Evolutionary conservation across 2,113 vertebrate species (phyloP).

Genomic region (Marmota flaviventris): DNA sequence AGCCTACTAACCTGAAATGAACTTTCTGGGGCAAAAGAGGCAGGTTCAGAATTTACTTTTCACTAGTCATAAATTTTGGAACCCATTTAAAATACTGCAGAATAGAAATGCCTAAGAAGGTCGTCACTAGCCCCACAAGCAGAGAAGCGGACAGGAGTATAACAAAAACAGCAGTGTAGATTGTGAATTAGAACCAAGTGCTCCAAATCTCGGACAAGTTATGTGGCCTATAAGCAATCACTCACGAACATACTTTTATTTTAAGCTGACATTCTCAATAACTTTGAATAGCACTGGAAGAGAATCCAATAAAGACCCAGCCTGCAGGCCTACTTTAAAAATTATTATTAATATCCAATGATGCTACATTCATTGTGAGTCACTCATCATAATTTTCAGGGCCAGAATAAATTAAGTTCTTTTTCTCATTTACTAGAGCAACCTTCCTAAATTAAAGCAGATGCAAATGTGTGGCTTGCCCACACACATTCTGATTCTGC

Average conservation of each 20-base stretch:
- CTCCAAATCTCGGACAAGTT: constrained; percentile 51
- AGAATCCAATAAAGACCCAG: constrained; percentile 67
- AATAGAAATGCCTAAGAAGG: constrained; percentile 22
- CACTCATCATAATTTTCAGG: constrained; percentile 74
- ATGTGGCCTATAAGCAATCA: constrained; percentile 41
- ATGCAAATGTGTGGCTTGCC: constrained; percentile 66
- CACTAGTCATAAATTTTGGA: constrained; percentile 46
- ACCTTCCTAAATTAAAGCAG: constrained; percentile 58
- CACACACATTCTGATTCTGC: constrained; percentile 51
- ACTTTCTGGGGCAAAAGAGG: neutral
- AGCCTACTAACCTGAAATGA: neutral
- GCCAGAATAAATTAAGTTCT: constrained; percentile 65
- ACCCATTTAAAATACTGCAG: constrained; percentile 37
- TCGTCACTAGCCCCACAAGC: neutral
- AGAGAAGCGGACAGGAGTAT: neutral
- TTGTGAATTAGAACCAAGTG: constrained; percentile 26
- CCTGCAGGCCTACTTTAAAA: constrained; percentile 68
- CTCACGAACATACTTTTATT: constrained; percentile 60
- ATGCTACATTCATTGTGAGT: constrained; percentile 74
- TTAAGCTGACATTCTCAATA: constrained; percentile 69
- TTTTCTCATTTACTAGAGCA: constrained; percentile 68
- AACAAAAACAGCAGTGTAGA: constrained; percentile 11
- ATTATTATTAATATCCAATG: constrained; percentile 75
- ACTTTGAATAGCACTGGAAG: constrained; percentile 55
- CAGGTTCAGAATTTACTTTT: constrained; percentile 36